phyloP scores from a whole-genome alignment of 2,113 vertebrate species.

The Megaceryle maxima region DNA sequence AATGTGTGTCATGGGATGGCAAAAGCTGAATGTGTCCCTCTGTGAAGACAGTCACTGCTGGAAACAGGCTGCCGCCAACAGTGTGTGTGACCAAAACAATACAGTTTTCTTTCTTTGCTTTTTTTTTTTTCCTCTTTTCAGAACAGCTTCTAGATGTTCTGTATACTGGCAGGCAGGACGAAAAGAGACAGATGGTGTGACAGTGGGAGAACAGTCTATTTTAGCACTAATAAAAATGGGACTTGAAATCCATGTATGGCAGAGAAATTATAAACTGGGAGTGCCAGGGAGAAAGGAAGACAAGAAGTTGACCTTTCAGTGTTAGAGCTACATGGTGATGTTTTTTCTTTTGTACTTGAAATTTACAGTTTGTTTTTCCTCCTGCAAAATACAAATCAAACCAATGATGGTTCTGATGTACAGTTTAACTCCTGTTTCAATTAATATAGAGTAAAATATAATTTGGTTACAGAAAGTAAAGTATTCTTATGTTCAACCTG shows the following conservation, averaged over 20 bases:
- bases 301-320: slow-evolving; percentile 17
- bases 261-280: slow-evolving; percentile 33
- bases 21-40: neutral
- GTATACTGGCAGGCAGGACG: slow-evolving; percentile 23
- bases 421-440: neutral
- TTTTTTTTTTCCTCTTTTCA: neutral
- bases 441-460: neutral
- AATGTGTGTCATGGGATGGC: neutral
- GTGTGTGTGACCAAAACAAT: slow-evolving; percentile 61
- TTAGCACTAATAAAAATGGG: slow-evolving; percentile 72
- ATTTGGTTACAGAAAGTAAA: neutral
- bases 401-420: neutral
- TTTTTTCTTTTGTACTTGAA: neutral
- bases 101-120: neutral
- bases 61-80: slow-evolving; percentile 31
- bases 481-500: neutral
- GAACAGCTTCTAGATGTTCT: slow-evolving; percentile 57
- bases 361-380: neutral
- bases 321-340: neutral
- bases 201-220: slow-evolving; percentile 68
- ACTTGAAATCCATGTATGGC: neutral
- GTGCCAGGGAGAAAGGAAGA: neutral
- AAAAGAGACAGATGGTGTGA: slow-evolving; percentile 67
- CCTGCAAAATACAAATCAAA: neutral
- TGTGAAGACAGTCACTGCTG: slow-evolving; percentile 43